A percentile compares a stretch with the other conserved stretches of the same genome.
Evolutionary conservation across 2,888 invertebrate species (phyloP).

Genomic region (Linnaemya vulpina): DNA sequence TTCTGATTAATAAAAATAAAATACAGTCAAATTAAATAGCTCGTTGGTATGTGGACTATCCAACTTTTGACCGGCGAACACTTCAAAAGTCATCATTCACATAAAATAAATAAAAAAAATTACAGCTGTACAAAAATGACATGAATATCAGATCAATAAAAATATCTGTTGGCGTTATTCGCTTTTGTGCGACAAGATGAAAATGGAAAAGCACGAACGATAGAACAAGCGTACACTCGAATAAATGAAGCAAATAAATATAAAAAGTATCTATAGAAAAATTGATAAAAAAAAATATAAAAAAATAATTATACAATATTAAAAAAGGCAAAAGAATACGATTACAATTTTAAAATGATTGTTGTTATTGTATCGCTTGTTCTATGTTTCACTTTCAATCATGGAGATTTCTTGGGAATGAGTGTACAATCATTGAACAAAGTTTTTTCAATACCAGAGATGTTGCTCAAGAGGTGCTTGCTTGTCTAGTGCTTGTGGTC

Average conservation of each 20-base stretch:
- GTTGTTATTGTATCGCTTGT: conserved; percentile 16
- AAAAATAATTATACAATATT: background rate
- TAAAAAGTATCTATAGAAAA: too few relatives aligned
- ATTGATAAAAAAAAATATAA: too few relatives aligned
- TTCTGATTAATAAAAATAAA: conserved; percentile 28
- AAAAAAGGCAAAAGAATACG: conserved; percentile 14
- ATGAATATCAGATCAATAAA: conserved; percentile 51
- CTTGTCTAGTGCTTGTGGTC: too few relatives aligned
- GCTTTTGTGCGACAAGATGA: conserved; percentile 11
- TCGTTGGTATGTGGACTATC: background rate
- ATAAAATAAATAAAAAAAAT: conserved; percentile 9
- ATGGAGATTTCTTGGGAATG: background rate
- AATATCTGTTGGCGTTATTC: conserved; percentile 10
- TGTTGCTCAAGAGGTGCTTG: too few relatives aligned
- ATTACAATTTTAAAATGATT: conserved; percentile 56
- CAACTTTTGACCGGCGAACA: conserved; percentile 8
- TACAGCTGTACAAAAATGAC: conserved; percentile 31
- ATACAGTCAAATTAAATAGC: background rate
- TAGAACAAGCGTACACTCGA: background rate
- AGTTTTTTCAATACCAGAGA: too few relatives aligned
- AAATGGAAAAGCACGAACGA: conserved; percentile 27
- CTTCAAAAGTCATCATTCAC: conserved; percentile 46
- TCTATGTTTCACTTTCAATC: background rate
- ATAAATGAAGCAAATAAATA: conserved; percentile 36
- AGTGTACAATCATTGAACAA: background rate